A percentile compares a stretch with the other conserved stretches of the same genome.
Conservation (phyloP, 2,888 invertebrate species). For the Chrysodeixis includens region DNA sequence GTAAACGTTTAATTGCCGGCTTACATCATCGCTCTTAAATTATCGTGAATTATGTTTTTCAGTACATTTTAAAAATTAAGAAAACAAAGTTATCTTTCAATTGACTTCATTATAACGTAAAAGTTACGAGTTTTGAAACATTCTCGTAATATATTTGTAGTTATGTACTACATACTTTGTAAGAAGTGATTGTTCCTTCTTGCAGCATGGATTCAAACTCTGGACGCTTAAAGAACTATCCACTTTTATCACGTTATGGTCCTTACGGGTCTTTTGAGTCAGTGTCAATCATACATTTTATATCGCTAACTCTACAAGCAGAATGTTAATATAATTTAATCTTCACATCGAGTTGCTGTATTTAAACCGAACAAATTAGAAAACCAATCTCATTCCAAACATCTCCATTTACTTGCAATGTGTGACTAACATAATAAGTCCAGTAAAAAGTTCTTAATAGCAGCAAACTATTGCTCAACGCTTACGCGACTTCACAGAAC, state of each 20-base stretch:
- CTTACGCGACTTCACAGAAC: conserved; percentile 32
- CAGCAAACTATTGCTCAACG: conserved; percentile 21
- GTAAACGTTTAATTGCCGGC: conserved; percentile 18
- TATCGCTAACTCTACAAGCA: no score
- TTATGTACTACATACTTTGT: no score
- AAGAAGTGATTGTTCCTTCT: no score
- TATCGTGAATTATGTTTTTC: conserved; percentile 1
- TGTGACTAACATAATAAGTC: conserved; percentile 2
- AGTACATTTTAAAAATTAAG: not conserved
- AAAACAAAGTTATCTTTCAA: not conserved
- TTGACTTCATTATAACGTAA: not conserved
- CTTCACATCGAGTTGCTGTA: no score
- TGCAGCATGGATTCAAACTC: no score
- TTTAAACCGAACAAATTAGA: not conserved
- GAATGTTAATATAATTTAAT: no score
- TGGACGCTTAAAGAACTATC: no score
- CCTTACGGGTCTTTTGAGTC: no score
- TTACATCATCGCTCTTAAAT: conserved; percentile 30
- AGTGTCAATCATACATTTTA: no score
- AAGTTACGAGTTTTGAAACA: not conserved
- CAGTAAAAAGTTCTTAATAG: conserved; percentile 26
- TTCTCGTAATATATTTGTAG: no score
- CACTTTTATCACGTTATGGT: no score
- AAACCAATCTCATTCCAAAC: not conserved
- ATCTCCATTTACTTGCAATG: not conserved